Evolutionary conservation across 2,888 invertebrate species (phyloP).

Genomic region (Glyphotaelius pellucidus): DNA sequence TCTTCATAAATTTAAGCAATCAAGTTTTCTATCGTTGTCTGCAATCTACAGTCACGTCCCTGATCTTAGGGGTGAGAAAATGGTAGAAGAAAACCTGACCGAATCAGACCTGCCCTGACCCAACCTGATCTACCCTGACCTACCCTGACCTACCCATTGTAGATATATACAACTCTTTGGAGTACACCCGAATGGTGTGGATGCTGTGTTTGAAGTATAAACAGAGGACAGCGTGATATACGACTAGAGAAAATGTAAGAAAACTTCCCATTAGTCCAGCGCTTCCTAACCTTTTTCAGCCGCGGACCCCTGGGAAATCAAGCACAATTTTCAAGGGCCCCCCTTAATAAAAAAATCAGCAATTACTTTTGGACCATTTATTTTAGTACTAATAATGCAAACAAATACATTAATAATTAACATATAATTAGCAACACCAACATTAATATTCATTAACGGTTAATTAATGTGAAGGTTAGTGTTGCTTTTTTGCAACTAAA

Average conservation of each 20-base stretch:
- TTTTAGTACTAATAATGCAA: too few species aligned
- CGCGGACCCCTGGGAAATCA: too few species aligned
- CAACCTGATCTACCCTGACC: not conserved
- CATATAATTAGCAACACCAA: too few species aligned
- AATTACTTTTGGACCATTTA: too few species aligned
- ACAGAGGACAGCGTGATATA: not conserved
- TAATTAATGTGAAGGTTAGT: too few species aligned
- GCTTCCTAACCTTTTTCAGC: too few species aligned
- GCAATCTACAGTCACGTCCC: not conserved
- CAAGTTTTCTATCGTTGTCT: not conserved
- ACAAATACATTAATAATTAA: too few species aligned
- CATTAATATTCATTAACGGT: too few species aligned
- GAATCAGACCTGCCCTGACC: not conserved
- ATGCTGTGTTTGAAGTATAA: not conserved
- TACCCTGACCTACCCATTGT: not conserved
- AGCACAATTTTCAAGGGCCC: too few species aligned
- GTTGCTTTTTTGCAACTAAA: too few species aligned
- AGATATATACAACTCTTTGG: not conserved
- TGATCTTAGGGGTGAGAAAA: not conserved
- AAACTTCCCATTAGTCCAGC: constrained; percentile 17
- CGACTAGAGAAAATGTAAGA: not conserved
- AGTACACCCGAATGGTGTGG: not conserved
- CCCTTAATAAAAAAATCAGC: too few species aligned
- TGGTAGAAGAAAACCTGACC: not conserved
- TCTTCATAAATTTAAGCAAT: not conserved